Evolutionary conservation across 1,140 invertebrate species (phyloP).

Genomic region (Asobara japonica): DNA sequence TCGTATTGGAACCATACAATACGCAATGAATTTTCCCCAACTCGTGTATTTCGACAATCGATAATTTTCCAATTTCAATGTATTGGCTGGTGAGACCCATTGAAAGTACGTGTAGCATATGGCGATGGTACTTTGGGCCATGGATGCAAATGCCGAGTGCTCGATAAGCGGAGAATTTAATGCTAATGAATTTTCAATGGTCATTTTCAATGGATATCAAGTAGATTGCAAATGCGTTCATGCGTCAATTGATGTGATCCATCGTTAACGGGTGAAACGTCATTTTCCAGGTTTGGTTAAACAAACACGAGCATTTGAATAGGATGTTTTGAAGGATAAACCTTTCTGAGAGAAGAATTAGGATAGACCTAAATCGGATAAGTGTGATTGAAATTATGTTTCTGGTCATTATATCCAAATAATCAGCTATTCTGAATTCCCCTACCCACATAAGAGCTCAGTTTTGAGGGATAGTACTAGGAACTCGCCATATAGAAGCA

Average conservation of each 20-base stretch:
- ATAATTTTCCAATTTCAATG: background rate
- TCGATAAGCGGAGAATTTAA: conserved; percentile 23
- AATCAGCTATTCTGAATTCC: too few relatives aligned
- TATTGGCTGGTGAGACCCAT: background rate
- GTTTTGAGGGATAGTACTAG: too few relatives aligned
- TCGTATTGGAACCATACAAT: background rate
- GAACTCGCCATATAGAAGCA: too few relatives aligned
- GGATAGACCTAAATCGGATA: too few relatives aligned
- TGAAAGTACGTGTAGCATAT: background rate
- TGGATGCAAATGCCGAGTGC: conserved; percentile 14
- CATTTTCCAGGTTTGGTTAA: too few relatives aligned
- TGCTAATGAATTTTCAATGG: conserved; percentile 29
- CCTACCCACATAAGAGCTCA: too few relatives aligned
- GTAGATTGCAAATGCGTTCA: conserved; percentile 25
- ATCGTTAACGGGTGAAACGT: background rate
- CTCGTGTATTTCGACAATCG: background rate
- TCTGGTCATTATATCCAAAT: too few relatives aligned
- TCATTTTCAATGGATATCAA: conserved; percentile 20
- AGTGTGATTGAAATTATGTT: too few relatives aligned
- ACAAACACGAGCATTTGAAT: too few relatives aligned
- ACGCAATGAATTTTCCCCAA: background rate
- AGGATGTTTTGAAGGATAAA: too few relatives aligned
- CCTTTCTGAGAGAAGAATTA: too few relatives aligned
- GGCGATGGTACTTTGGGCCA: conserved; percentile 11
- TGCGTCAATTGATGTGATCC: conserved; percentile 23